Conservation (phyloP, 2,797 vertebrate genomes). For the Gallinago stenura region DNA sequence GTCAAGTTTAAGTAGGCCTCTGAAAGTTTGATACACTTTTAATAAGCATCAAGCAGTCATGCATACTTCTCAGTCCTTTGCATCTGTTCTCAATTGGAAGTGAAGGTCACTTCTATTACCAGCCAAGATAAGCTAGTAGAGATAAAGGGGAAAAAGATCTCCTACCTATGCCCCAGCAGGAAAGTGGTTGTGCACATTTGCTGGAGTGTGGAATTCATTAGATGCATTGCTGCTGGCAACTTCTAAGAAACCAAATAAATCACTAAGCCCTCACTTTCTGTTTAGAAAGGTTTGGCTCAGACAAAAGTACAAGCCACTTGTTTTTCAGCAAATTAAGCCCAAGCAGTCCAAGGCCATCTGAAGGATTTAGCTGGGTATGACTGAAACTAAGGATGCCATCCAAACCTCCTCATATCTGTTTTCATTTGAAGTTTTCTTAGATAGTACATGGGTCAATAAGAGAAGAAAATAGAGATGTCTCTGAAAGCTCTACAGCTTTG, state of each 20-base stretch:
- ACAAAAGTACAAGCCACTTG: background rate
- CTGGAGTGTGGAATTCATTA: background rate
- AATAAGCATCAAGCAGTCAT: background rate
- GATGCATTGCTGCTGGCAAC: background rate
- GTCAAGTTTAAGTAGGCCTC: background rate
- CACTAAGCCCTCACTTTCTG: background rate
- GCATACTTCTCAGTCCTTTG: background rate
- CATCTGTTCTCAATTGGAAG: background rate
- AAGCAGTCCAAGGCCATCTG: background rate
- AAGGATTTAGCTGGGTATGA: background rate
- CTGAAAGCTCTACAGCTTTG: background rate
- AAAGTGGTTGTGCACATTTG: background rate
- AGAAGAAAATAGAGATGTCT: background rate
- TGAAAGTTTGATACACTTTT: background rate
- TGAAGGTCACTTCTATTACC: background rate
- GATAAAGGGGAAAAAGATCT: background rate
- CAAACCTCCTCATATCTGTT: background rate
- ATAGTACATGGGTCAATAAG: background rate
- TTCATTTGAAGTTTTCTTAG: background rate
- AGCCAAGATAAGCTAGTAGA: background rate
- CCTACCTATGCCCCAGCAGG: background rate
- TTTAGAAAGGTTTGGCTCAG: background rate
- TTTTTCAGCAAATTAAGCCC: background rate
- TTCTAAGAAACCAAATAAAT: background rate
- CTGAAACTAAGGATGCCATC: background rate